Percentiles rank a stretch among this genome's conserved stretches.
Evolutionary conservation across 1,140 invertebrate genomes (phyloP).

Genomic region (Caenorhabditis inopinata): DNA sequence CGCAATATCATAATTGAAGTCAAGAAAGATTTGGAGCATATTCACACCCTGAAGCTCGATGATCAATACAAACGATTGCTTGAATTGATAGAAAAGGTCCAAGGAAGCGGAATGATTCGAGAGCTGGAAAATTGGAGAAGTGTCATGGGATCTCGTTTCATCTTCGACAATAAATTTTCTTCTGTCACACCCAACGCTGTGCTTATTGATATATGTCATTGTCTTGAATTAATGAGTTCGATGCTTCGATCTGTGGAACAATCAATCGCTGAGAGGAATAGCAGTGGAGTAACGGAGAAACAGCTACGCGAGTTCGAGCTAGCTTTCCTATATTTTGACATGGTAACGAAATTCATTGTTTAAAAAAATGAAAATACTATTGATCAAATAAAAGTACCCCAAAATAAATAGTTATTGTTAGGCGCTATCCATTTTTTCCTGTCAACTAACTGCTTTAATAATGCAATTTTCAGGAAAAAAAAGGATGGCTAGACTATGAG

Average conservation of each 20-base stretch:
- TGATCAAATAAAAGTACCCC: too few species aligned
- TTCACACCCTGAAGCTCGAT: background rate
- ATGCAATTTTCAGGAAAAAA: background rate
- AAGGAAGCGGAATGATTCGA: background rate
- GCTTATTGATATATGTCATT: background rate
- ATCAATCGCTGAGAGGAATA: conserved; percentile 1
- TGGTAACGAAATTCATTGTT: background rate
- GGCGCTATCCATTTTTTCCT: too few species aligned
- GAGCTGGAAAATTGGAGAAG: conserved; percentile 19
- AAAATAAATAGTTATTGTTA: too few species aligned
- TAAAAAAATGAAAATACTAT: too few species aligned
- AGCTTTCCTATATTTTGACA: background rate
- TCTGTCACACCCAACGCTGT: background rate
- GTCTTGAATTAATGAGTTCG: background rate
- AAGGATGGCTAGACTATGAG: background rate
- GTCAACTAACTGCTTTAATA: background rate
- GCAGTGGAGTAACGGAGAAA: background rate
- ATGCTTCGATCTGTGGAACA: conserved; percentile 8
- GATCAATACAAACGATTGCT: background rate
- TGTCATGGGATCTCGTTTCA: background rate
- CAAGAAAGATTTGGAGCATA: background rate
- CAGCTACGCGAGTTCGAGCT: background rate
- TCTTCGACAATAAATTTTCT: background rate
- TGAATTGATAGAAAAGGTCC: background rate
- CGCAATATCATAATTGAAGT: background rate